Base-by-base conservation (phyloP, 2,888 invertebrate genomes). In the Neoitamus cyanurus region DNA sequence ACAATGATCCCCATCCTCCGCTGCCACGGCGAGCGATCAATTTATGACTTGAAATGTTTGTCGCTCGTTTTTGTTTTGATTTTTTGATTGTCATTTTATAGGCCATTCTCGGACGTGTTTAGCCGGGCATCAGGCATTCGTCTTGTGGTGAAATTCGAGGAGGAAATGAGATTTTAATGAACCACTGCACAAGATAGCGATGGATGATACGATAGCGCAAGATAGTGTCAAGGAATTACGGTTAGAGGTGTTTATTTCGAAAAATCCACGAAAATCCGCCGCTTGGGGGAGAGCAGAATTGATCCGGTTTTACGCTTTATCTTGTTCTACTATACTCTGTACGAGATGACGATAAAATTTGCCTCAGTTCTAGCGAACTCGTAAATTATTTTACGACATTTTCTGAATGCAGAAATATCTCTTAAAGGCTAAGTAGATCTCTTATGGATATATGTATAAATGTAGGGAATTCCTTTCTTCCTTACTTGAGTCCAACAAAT, bases 101-200 rank as follows among this genome's bases (percentile, higher is more conserved):
- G 20, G 37, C 37, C 75, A 37, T 75, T 20, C 37, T 42, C 3
- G 37, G 20, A 20, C 58, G 20, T 25, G 25, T 58, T 58, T 58
- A 58, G 58, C 20, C 9, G 9, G 9, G 7, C 58, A 25, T 9
- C 7, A 9, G 58, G 9, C 58, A 25, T 58, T 58, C 58, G 58
- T 58, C 58, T 58, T 58, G 9, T 9, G 13, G 20, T 37, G 75
- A 75, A 75, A 75, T 37, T 36, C 28, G 28, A 37, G 75, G 28
- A 42, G 75, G 25, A 73, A 75, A 75, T 75, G 37, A 28, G 37
- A 75, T 75, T 75, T 75, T 75, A 75, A 75, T 75, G 75, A 75
- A 20, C 5, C 42, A 15, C 20, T 75, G 42, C 15, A n/a, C 58
- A 58, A 15, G 5, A 7, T 15, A 1, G 25, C 9, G 58, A 58